Conservation (phyloP, 1,140 invertebrate genomes). For the Aphis gossypii region DNA sequence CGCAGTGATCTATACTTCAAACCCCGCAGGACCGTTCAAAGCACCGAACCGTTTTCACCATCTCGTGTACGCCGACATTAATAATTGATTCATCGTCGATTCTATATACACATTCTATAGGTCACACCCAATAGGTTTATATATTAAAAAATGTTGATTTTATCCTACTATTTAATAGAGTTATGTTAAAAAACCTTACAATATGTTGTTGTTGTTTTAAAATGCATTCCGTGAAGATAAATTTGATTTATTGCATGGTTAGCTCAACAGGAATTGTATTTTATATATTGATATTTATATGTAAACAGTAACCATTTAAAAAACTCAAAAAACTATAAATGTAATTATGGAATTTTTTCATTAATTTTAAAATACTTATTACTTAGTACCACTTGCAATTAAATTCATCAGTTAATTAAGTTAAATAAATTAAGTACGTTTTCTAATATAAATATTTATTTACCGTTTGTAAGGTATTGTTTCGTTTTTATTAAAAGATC, state of each 20-base stretch:
- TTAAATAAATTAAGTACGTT: not conserved
- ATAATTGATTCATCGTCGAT: too few relatives aligned
- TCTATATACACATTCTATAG: too few relatives aligned
- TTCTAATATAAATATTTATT: slow-evolving; percentile 15
- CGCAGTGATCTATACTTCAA: too few relatives aligned
- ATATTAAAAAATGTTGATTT: not conserved
- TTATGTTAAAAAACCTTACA: not conserved
- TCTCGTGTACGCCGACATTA: too few relatives aligned
- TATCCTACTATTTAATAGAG: not conserved
- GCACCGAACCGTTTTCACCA: too few relatives aligned
- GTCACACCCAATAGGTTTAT: too few relatives aligned
- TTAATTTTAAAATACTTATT: slow-evolving; percentile 1
- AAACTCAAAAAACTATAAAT: not conserved
- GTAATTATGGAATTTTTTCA: not conserved
- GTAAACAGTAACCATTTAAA: not conserved
- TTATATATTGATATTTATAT: not conserved
- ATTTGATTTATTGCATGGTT: not conserved
- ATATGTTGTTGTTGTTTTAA: not conserved
- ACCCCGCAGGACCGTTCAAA: too few relatives aligned
- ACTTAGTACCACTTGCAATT: not conserved
- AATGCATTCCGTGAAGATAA: not conserved
- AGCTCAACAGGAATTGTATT: too few relatives aligned
- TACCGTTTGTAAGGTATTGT: not conserved
- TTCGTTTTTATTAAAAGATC: not conserved
- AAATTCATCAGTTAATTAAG: not conserved